phyloP scores from a whole-genome alignment of 2,797 vertebrate genomes.

The Amniataba percoides region DNA sequence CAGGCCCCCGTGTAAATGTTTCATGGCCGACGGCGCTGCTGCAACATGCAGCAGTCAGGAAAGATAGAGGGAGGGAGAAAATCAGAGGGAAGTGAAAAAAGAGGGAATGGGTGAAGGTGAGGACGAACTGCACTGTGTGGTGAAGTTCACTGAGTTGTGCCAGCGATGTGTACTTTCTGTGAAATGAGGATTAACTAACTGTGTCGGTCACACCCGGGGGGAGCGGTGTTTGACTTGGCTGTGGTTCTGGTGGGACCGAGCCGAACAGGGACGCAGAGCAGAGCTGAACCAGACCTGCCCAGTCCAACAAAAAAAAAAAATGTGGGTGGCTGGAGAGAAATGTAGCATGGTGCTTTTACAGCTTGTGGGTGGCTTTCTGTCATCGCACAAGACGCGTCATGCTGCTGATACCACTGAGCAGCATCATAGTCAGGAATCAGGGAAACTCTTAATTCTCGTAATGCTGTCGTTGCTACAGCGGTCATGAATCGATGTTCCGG shows the following conservation, averaged over 20 bases:
- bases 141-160: constrained; percentile 46
- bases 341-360: constrained; percentile 45
- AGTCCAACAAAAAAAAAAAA: constrained; percentile 26
- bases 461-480: not conserved
- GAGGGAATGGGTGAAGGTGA: constrained; percentile 22
- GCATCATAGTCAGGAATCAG: not conserved
- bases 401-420: not conserved
- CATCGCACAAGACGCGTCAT: constrained; percentile 31
- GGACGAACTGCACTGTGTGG: constrained; percentile 11
- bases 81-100: constrained; percentile 1
- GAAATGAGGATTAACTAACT: constrained; percentile 58
- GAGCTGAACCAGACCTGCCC: constrained; percentile 28
- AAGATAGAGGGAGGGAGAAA: not conserved
- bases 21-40: constrained; percentile 43
- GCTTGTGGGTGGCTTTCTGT: constrained; percentile 38
- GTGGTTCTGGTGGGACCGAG: constrained; percentile 23
- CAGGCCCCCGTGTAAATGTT: constrained; percentile 56
- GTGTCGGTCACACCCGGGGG: constrained; percentile 52
- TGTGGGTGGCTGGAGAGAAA: constrained; percentile 8
- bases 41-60: constrained; percentile 6
- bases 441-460: constrained; percentile 12
- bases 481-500: constrained; percentile 11
- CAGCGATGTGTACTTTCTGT: constrained; percentile 44
- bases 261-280: constrained; percentile 22
- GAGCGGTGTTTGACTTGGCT: constrained; percentile 68